A percentile compares a stretch with the other conserved stretches of the same genome.
phyloP scores from a whole-genome alignment of 2,888 invertebrate genomes.

The Chalcis sispes region DNA sequence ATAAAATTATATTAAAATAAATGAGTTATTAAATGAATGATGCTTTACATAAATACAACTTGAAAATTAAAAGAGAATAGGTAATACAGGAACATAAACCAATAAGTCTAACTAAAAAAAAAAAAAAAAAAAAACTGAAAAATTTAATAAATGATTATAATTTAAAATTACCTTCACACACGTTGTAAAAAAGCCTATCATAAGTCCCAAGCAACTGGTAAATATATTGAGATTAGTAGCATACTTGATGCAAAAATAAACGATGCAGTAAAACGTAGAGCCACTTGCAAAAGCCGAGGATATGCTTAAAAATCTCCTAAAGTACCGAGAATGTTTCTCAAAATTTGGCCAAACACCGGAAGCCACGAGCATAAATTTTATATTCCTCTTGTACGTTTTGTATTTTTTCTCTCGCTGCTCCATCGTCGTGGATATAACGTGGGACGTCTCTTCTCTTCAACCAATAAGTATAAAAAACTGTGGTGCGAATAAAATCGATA shows the following conservation, averaged over 20 bases:
- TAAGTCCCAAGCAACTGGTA: constrained; percentile 48
- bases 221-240: constrained; percentile 28
- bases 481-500: not conserved
- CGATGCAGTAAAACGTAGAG: not conserved
- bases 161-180: constrained; percentile 42
- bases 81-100: too few relatives aligned
- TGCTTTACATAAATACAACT: too few relatives aligned
- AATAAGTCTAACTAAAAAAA: too few relatives aligned
- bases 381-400: constrained; percentile 33
- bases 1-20: too few relatives aligned
- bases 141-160: too few relatives aligned
- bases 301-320: constrained; percentile 21
- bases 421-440: constrained; percentile 5
- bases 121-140: too few relatives aligned
- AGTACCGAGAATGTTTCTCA: not conserved
- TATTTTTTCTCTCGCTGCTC: constrained; percentile 45
- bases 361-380: constrained; percentile 33
- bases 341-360: constrained; percentile 48
- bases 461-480: not conserved
- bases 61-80: too few relatives aligned
- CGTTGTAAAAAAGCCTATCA: constrained; percentile 40
- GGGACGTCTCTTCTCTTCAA: not conserved
- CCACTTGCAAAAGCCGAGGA: constrained; percentile 28
- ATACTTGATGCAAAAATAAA: constrained; percentile 47
- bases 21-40: too few relatives aligned